These are phyloP conservation scores for Haliclystus octoradiatus DNA, from an alignment of 30 jellyfish, hydroid and myxozoan species.

Conservation along the genomic window DNA sequence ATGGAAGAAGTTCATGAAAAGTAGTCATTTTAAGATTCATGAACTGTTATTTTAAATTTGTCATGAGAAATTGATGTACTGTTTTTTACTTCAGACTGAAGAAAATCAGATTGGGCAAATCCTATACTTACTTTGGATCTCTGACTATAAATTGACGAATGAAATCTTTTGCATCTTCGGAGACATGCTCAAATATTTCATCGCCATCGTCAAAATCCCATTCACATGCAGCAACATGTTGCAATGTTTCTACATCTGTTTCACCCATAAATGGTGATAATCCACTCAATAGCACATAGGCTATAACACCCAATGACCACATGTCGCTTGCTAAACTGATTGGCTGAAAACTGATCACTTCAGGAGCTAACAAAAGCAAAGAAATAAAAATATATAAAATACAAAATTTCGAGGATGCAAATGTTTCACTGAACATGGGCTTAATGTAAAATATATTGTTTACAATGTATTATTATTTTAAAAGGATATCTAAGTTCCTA, in stretches of 20 bases:
- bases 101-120: too few species aligned
- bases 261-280: constrained; percentile 88
- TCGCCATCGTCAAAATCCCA: constrained; percentile 80
- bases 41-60: too few species aligned
- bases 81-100: too few species aligned
- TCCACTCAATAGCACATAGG: constrained; percentile 82
- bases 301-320: constrained; percentile 86
- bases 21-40: too few species aligned
- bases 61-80: too few species aligned
- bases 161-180: constrained; percentile 67
- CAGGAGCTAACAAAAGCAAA: constrained; percentile 59
- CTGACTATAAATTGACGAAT: constrained; percentile 42
- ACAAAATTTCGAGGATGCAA: too few species aligned
- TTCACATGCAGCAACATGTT: constrained; percentile 55
- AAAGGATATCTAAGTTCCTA: too few species aligned
- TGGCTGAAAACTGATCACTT: constrained; percentile 57
- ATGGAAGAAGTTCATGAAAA: too few species aligned
- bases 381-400: neutral
- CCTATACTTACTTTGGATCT: constrained; percentile 74
- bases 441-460: too few species aligned
- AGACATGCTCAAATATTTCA: constrained; percentile 59
- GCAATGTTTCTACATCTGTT: constrained; percentile 57
- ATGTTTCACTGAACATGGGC: too few species aligned
- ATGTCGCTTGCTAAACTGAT: constrained; percentile 65
- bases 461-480: too few species aligned